Base-by-base conservation (phyloP, 37 sponge, comb jelly and placozoan species). In the Eunapius fragilis region DNA sequence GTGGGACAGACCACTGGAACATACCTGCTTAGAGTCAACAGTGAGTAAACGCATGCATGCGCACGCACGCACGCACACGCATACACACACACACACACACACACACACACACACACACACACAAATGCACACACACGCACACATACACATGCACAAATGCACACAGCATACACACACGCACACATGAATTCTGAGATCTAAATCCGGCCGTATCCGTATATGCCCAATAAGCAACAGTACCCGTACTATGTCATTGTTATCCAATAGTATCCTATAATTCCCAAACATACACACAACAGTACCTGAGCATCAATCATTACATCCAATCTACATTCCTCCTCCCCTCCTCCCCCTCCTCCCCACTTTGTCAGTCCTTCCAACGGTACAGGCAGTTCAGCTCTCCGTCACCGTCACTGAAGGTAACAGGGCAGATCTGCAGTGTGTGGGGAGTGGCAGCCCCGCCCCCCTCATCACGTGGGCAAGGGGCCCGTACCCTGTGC, bases 361-460 rank as follows among this genome's bases (percentile, higher is more conserved):
- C 19, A n/a, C n/a, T n/a, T n/a, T n/a, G n/a, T n/a, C n/a, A 79
- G 80, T 23, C 30, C 38, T 67, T 4, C 85, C 85, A 4, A 37
- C 19, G 0, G 49, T 84, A 7, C 25, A 31, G 27, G 72, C 84
- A 25, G 19, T 71, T 17, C n/a, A 50, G 24, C 25, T 80, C 26
- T 50, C 86, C 3, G 47, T 88, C 7, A 89, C 71, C 9, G 76
- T 86, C 11, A 67, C 73, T 2, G 34, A 69, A 31, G 93, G 93
- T 4, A 68, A n/a, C 19, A 31, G 69, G 23, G 72, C 67, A 25
- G 67, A 70, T 5, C 38, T 93, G 35, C 27, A 67, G 17, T 93
- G 93, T 67, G 34, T 41, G n/a, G 93, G 80, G 24, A 78, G 83
- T 31, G 93, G 93, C 31, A 80, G 83, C 79, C 93, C 93, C 19